Percentiles rank a stretch among this genome's conserved stretches.
Evolutionary conservation across 2,888 invertebrate species (phyloP).

Genomic region (Xestoiulus laeticollis): DNA sequence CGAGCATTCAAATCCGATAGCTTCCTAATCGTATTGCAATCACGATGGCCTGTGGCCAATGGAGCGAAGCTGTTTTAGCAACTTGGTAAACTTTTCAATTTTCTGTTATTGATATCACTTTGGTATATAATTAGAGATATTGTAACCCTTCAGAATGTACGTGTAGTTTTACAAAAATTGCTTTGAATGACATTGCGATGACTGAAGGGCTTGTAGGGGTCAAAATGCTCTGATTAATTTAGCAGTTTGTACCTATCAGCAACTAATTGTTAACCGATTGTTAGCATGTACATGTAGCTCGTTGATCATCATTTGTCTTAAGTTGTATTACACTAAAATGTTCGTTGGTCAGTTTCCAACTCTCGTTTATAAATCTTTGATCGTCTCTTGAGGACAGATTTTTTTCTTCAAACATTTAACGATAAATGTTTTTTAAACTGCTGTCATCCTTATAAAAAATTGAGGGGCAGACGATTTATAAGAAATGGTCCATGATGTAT

Average conservation of each 20-base stretch:
- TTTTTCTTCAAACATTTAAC: background rate
- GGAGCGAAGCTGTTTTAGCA: background rate
- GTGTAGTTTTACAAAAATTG: background rate
- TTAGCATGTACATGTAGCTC: too few species aligned
- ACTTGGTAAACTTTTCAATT: background rate
- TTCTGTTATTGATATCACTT: background rate
- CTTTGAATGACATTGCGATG: background rate
- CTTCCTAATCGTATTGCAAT: background rate
- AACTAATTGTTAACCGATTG: too few species aligned
- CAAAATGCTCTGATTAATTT: too few species aligned
- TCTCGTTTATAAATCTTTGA: slow-evolving; percentile 29
- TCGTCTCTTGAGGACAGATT: background rate
- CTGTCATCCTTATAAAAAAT: background rate
- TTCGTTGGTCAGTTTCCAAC: background rate
- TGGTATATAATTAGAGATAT: background rate
- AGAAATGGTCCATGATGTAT: background rate
- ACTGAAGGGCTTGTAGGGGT: too few species aligned
- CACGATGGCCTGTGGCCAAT: background rate
- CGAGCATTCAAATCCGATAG: background rate
- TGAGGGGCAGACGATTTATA: background rate
- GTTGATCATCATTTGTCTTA: background rate
- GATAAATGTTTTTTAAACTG: background rate
- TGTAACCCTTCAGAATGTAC: background rate
- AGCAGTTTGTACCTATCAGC: too few species aligned
- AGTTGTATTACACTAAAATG: background rate